Conservation (phyloP, 2,888 invertebrate species). For the Xylocampa areola region DNA sequence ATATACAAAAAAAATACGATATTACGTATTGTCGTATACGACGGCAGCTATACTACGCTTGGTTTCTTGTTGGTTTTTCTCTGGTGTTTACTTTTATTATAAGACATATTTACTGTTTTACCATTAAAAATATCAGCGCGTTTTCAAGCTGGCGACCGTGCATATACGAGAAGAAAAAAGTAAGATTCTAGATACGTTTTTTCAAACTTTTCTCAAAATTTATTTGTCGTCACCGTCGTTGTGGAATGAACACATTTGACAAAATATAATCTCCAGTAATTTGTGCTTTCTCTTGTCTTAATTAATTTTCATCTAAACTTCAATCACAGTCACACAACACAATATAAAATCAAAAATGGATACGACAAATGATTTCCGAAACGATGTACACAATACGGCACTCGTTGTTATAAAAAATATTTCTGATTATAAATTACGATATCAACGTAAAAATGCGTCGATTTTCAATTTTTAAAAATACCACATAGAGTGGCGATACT, state of each 20-base stretch:
- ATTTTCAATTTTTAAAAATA: constrained; percentile 6
- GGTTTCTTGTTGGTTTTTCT: constrained; percentile 12
- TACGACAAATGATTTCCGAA: background rate
- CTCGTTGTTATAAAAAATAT: constrained; percentile 11
- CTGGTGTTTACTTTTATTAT: constrained; percentile 7
- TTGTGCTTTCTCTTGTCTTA: constrained; percentile 15
- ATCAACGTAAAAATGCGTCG: background rate
- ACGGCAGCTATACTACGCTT: constrained; percentile 15
- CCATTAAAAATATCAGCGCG: too few relatives aligned
- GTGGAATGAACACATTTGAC: constrained; percentile 15
- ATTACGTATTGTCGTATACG: constrained; percentile 25
- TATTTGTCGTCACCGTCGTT: too few relatives aligned
- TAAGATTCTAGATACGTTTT: too few relatives aligned
- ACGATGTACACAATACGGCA: constrained; percentile 19
- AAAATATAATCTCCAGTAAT: background rate
- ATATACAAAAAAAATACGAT: constrained; percentile 44
- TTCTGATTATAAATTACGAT: background rate
- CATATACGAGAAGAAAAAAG: too few relatives aligned
- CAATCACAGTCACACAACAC: constrained; percentile 7
- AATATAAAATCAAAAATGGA: constrained; percentile 3
- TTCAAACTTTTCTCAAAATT: too few relatives aligned
- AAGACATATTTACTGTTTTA: too few relatives aligned
- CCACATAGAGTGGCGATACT: constrained; percentile 11
- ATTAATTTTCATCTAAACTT: background rate
- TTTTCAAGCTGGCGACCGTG: too few relatives aligned